Evolutionary conservation across 2,888 invertebrate species (phyloP), one percentile per base, ranked within the genome.

Genomic region (Acleris laterana): DNA sequence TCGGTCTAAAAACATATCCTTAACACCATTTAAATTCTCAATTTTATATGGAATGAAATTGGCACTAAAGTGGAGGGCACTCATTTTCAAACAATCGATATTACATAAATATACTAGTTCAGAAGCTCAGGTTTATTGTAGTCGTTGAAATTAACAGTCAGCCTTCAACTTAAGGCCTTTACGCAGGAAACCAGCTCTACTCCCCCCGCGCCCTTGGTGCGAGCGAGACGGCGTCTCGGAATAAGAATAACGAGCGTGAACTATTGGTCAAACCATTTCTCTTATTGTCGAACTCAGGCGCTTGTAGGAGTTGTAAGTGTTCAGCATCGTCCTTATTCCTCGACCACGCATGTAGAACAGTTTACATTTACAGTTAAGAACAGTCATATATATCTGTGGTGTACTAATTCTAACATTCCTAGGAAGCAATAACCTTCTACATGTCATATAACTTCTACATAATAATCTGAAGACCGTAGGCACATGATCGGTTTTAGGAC

Each of bases 51-150:
- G 77, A 76, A 78, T 76, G 74, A 79, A 74, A 77, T 90, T 90
- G 90, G 90, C 90, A 90, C 90, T 90, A 90, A 74, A 68, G 82
- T 90, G 90, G 90, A 90, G 89, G 90, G 90, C 82, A 78, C 75
- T 82, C 78, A 82, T 82, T 84, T 71, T 68, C 74, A 75, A 75
- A 72, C 73, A 74, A 70, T 71, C 74, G 68, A 69, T 68, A 70
- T 62, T 68, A 69, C 72, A 69, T 72, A 68, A 68, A 70, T 38
- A 42, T 66, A 69, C 42, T 32, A 32, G n/a, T 63, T 61, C 72
- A 61, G 70, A 77, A 78, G 78, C 77, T 77, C 76, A 62, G 70
- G 72, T 74, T 74, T 75, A 74, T 75, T 74, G 74, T 72, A 74
- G 73, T 78, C 75, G 76, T 79, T 61, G 57, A 52, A 52, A 38